A percentile compares a stretch with the other conserved stretches of the same genome.
Conservation (phyloP, 2,797 vertebrate species). For the Telmatherina bonti region DNA sequence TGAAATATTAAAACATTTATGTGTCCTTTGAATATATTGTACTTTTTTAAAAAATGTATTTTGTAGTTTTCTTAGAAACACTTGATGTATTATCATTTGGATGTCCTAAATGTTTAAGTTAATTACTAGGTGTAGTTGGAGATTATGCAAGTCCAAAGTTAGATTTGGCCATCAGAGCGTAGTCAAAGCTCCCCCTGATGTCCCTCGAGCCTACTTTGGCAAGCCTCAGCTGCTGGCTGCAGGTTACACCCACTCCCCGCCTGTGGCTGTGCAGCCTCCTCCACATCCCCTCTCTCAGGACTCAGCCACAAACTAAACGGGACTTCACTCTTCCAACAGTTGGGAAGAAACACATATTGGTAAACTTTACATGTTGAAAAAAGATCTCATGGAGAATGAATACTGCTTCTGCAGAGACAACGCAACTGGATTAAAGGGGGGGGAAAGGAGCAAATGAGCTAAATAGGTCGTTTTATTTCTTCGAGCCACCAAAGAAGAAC, state of each 20-base stretch:
- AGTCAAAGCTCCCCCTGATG: slow-evolving; percentile 4
- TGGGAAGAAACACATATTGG: slow-evolving; percentile 3
- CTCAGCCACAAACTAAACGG: slow-evolving; percentile 17
- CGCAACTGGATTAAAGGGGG: slow-evolving; percentile 57
- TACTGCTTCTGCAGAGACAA: slow-evolving; percentile 48
- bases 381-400: slow-evolving; percentile 12
- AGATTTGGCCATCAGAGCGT: neutral
- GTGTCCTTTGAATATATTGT: neutral
- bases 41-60: no score
- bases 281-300: slow-evolving; percentile 56
- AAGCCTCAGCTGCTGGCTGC: slow-evolving; percentile 14
- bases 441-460: slow-evolving; percentile 55
- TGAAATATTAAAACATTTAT: neutral
- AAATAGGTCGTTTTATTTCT: neutral
- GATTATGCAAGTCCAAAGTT: neutral
- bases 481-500: neutral
- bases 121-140: neutral
- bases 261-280: slow-evolving; percentile 30
- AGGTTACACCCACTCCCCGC: slow-evolving; percentile 52
- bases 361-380: neutral
- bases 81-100: no score
- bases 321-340: slow-evolving; percentile 11
- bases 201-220: slow-evolving; percentile 47
- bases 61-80: neutral
- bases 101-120: no score